Evolutionary conservation across 2,888 invertebrate species (phyloP).

Genomic region (Saturnia japonica): DNA sequence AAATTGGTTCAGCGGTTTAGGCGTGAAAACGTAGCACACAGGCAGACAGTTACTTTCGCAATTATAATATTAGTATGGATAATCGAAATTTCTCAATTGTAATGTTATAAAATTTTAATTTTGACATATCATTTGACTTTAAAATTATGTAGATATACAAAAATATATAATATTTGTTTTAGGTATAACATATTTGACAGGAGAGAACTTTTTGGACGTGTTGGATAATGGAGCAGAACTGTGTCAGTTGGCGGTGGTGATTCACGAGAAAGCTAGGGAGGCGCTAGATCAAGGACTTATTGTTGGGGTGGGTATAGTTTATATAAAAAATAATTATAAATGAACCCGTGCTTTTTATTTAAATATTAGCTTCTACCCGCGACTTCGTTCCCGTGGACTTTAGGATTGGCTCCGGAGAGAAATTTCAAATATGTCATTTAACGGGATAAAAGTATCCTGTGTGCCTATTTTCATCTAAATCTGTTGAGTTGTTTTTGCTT

Average conservation of each 20-base stretch:
- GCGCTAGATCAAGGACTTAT: conserved; percentile 84
- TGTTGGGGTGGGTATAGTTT: conserved; percentile 75
- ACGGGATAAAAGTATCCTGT: too few relatives aligned
- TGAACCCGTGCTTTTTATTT: neutral
- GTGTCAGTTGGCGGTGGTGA: conserved; percentile 90
- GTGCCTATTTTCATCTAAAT: too few relatives aligned
- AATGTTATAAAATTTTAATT: neutral
- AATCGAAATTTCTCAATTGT: neutral
- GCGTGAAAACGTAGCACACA: too few relatives aligned
- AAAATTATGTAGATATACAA: too few relatives aligned
- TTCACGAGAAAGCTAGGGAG: conserved; percentile 88
- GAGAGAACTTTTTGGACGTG: conserved; percentile 90
- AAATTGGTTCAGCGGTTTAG: too few relatives aligned
- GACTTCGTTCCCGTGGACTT: too few relatives aligned
- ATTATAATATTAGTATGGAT: too few relatives aligned
- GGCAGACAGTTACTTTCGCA: too few relatives aligned
- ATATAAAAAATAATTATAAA: neutral
- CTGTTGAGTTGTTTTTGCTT: too few relatives aligned
- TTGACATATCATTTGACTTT: neutral
- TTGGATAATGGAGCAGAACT: conserved; percentile 92
- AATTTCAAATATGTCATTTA: too few relatives aligned
- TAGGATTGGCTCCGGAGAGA: too few relatives aligned
- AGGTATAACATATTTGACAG: conserved; percentile 87
- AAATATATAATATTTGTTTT: conserved; percentile 35
- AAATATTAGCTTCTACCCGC: neutral